Base-by-base conservation (phyloP, 2,797 vertebrate genomes). In the Syngnathus acus region DNA sequence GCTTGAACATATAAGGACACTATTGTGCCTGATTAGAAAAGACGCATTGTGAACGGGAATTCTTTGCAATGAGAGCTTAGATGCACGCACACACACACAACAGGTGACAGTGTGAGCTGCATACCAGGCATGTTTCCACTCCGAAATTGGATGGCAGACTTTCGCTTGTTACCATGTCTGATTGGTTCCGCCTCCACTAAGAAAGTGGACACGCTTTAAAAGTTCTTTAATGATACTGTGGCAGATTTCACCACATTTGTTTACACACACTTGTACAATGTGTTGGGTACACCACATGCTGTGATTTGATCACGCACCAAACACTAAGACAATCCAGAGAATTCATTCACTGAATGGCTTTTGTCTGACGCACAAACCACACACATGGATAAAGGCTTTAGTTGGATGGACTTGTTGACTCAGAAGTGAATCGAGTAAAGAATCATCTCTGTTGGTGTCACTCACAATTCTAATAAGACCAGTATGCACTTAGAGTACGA, bases 341-440 rank as follows among this genome's bases (percentile, higher is more conserved):
- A 84, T 83, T 84, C 76, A 78, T 83, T 83, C 80, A 82, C 74
- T 76, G 75, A 71, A 23, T 53, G n/a, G 32, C 38, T 64, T 48
- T 17, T 9, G 32, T 32, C 67, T 60, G 68, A 65, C 14, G 61
- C 47, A 70, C 42, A 70, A 72, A 32, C 64, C 62, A 68, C 59
- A 59, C 53, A 51, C 50, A 38, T 55, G 23, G 65, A 73, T 69
- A 68, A 68, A 47, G 21, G 54, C 66, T 72, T 69, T 76, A 21
- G 72, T 72, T 66, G 38, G 38, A 63, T 48, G 37, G 47, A 37
- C 32, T 61, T 62, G 69, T 65, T 76, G 77, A 78, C 60, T 80
- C 71, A 68, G 65, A 70, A 40, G 53, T 71, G 60, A 14, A 65
- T 71, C 68, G 43, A 55, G 45, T 65, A 70, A 50, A 51, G 47